Evolutionary conservation across 2,113 vertebrate species (phyloP), one percentile per base, ranked within the genome.

Genomic region (Microcebus murinus): DNA sequence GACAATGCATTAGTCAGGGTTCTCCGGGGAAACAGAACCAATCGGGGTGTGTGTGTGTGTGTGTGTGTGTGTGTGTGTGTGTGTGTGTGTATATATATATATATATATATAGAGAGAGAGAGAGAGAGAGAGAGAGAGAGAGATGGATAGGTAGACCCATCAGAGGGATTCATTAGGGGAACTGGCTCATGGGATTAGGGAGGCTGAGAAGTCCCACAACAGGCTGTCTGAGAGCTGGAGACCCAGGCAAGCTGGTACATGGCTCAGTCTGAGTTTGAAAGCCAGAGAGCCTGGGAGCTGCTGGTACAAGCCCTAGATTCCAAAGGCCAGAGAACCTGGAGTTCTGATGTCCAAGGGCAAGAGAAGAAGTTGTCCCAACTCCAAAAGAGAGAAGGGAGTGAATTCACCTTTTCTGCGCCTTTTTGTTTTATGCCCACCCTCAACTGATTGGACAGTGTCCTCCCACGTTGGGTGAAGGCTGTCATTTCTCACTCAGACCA

Each of bases 361-460:
- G 21, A 39, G 36, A 36, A 39, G 20, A 39, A 39, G 68, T 23
- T n/a, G 68, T 23, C 68, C 68, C 5, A 39, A 9, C n/a, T 71
- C 20, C 68, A 71, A 11, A 27, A 18, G 52, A 8, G 14, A 39
- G 42, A n/a, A 29, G 79, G 45, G 31, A 31, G 34, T 71, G 9
- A 3, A n/a, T 34, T 52, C 34, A 27, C n/a, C 55, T 81, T 42
- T 17, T 27, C 18, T 52, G 57, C 15, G 25, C 11, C 39, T 25
- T 31, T 73, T 42, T 15, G 14, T 25, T 50, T 50, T 4, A 10
- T 9, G 18, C 36, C n/a, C 5, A 17, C 45, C 13, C 67, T 81
- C 8, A 52, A 15, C 4, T 0, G 1, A 39, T 14, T 0, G 4
- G 63, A 42, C 20, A 3, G 13, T 61, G 13, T 20, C 85, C 31